phyloP scores from a whole-genome alignment of 2,888 invertebrate genomes.

The Eupithecia insigniata region DNA sequence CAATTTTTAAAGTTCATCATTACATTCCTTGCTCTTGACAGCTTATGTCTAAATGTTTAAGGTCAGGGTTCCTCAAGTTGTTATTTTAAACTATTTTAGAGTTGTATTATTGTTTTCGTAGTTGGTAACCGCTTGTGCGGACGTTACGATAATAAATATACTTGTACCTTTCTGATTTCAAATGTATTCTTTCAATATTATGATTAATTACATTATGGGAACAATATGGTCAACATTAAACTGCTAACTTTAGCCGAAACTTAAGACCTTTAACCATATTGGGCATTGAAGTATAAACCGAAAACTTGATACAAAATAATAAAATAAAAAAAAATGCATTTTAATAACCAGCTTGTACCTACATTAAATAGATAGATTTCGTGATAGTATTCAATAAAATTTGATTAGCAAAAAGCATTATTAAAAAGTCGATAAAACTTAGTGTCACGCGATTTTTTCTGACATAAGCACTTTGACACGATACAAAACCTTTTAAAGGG shows the following conservation, averaged over 20 bases:
- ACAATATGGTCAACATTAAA: neutral
- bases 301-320: neutral
- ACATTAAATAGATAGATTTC: neutral
- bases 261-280: neutral
- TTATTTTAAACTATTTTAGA: constrained; percentile 29
- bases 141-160: constrained; percentile 42
- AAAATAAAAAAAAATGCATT: neutral
- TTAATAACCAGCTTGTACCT: neutral
- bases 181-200: neutral
- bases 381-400: constrained; percentile 18
- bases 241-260: neutral
- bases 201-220: neutral
- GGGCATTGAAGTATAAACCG: neutral
- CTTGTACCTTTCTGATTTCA: neutral
- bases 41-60: constrained; percentile 30
- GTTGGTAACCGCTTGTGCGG: constrained; percentile 49
- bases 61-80: constrained; percentile 34
- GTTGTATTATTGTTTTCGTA: constrained; percentile 31
- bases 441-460: constrained; percentile 52
- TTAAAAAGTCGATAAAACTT: constrained; percentile 54
- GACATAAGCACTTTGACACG: constrained; percentile 39
- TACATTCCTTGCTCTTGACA: neutral
- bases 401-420: constrained; percentile 36
- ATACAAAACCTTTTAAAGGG: constrained; percentile 29
- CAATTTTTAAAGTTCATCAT: neutral